Evolutionary conservation across 2,888 invertebrate species (phyloP).

Genomic region (Bugula neritina): DNA sequence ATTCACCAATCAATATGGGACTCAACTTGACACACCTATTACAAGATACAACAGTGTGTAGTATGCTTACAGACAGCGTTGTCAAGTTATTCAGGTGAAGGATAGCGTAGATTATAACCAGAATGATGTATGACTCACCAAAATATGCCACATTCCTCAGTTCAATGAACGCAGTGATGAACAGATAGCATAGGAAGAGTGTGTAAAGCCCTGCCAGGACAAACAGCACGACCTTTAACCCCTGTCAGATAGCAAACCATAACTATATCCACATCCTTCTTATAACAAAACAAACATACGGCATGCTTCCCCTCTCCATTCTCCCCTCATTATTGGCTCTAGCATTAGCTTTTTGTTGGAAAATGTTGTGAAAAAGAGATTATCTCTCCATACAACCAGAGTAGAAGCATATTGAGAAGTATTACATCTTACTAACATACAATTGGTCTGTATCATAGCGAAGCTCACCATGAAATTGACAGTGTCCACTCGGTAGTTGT

Average conservation of each 20-base stretch:
- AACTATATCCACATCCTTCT: neutral
- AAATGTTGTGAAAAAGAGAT: too few relatives aligned
- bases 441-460: neutral
- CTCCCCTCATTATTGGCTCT: too few relatives aligned
- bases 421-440: neutral
- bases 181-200: constrained; percentile 73
- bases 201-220: constrained; percentile 76
- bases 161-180: constrained; percentile 86
- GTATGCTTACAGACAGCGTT: neutral
- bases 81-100: too few relatives aligned
- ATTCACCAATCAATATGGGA: too few relatives aligned
- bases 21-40: too few relatives aligned
- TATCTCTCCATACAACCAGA: too few relatives aligned
- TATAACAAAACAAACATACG: neutral
- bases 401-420: too few relatives aligned
- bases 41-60: neutral
- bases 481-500: constrained; percentile 78
- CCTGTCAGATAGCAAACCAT: constrained; percentile 59
- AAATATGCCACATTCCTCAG: constrained; percentile 94
- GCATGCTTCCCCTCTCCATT: neutral
- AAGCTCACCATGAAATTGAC: constrained; percentile 44
- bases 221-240: constrained; percentile 84
- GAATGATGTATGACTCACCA: constrained; percentile 72
- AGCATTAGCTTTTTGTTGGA: too few relatives aligned
- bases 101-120: neutral